Percentiles rank a stretch among this genome's conserved stretches.
These are phyloP conservation scores for Otis tarda DNA, from an alignment of 2,113 vertebrate species.

Conservation along the genomic window DNA sequence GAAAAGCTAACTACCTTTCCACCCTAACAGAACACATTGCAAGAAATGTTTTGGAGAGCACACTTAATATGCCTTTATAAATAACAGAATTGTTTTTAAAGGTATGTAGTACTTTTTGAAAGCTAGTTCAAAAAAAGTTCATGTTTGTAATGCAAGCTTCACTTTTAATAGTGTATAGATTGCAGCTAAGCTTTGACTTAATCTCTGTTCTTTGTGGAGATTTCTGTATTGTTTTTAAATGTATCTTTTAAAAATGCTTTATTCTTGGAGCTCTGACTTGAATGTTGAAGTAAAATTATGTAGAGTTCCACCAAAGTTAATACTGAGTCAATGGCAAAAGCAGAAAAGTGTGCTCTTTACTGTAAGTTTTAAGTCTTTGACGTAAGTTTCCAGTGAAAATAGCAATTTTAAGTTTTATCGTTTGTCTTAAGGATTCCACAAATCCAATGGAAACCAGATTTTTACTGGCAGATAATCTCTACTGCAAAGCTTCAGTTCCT, in stretches of 20 bases:
- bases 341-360: constrained; percentile 46
- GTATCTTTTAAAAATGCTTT: background rate
- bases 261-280: background rate
- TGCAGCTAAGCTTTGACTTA: constrained; percentile 23
- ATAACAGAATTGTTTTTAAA: constrained; percentile 63
- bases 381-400: background rate
- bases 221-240: background rate
- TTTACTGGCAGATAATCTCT: constrained; percentile 94
- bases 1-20: constrained; percentile 60
- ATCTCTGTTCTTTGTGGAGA: background rate
- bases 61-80: constrained; percentile 63
- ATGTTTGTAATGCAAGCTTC: background rate
- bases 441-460: constrained; percentile 93
- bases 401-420: constrained; percentile 32
- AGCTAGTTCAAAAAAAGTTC: constrained; percentile 8
- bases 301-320: background rate
- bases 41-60: constrained; percentile 64
- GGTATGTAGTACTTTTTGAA: constrained; percentile 57
- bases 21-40: constrained; percentile 59
- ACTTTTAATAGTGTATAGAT: background rate
- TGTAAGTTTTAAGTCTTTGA: constrained; percentile 7
- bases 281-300: background rate
- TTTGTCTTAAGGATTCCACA: constrained; percentile 85
- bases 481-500: constrained; percentile 94
- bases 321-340: background rate